phyloP scores from a whole-genome alignment of 2,888 invertebrate genomes.

The Nysson spinosus region DNA sequence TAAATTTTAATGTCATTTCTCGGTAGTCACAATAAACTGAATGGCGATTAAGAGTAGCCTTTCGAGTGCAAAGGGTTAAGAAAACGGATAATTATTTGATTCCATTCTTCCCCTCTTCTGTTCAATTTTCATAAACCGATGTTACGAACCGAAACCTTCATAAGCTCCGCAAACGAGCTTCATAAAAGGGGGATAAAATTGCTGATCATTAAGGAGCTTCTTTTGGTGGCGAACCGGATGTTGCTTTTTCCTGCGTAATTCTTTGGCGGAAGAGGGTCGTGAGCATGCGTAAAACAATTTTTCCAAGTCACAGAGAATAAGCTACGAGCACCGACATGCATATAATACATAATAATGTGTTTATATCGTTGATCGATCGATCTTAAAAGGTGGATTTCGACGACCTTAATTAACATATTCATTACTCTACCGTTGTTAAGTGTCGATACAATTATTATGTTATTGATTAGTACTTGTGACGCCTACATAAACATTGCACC shows the following conservation, averaged over 20 bases:
- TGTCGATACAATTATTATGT: no score
- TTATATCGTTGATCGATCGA: no score
- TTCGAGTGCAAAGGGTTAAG: slow-evolving; percentile 27
- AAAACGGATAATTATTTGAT: slow-evolving; percentile 39
- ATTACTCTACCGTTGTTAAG: no score
- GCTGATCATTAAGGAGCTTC: slow-evolving; percentile 45
- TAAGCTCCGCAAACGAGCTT: slow-evolving; percentile 31
- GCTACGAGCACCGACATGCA: background rate
- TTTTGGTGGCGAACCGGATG: slow-evolving; percentile 18
- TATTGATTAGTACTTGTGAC: no score
- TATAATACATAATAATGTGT: no score
- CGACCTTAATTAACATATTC: no score
- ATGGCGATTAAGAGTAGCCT: slow-evolving; percentile 13
- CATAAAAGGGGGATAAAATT: slow-evolving; percentile 41
- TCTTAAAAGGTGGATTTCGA: no score
- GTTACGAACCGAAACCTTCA: slow-evolving; percentile 11
- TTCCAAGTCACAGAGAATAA: slow-evolving; percentile 27
- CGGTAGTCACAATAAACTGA: no score
- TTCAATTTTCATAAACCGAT: slow-evolving; percentile 40
- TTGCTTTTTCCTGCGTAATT: slow-evolving; percentile 5
- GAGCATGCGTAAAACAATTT: slow-evolving; percentile 10
- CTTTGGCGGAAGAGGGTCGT: background rate
- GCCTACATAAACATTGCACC: no score
- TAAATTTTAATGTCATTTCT: no score
- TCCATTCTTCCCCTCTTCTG: slow-evolving; percentile 39